Evolutionary conservation across 2,888 invertebrate species (phyloP).

Genomic region (Lucinisca nassula): DNA sequence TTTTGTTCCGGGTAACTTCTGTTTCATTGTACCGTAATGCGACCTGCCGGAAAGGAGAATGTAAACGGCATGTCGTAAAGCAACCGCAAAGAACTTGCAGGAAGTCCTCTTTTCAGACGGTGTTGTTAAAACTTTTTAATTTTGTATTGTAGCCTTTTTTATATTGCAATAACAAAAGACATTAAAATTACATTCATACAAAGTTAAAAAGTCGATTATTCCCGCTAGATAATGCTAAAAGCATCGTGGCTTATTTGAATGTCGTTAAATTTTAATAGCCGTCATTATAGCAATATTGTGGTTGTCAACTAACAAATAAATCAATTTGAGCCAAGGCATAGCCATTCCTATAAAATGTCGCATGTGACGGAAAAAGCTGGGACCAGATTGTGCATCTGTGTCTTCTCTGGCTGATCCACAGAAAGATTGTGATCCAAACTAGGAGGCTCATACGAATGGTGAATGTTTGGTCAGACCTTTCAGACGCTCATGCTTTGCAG

Average conservation of each 20-base stretch:
- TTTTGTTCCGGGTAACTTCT: background rate
- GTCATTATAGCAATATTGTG: background rate
- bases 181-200: background rate
- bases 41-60: background rate
- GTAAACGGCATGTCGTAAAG: background rate
- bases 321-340: too few relatives aligned
- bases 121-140: background rate
- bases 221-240: slow-evolving; percentile 6
- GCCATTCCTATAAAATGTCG: too few relatives aligned
- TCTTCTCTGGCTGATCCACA: too few relatives aligned
- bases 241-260: slow-evolving; percentile 1
- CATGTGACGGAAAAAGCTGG: too few relatives aligned
- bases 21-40: background rate
- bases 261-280: background rate
- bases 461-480: too few relatives aligned
- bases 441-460: too few relatives aligned
- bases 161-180: background rate
- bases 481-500: too few relatives aligned
- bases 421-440: too few relatives aligned
- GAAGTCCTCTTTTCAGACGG: background rate
- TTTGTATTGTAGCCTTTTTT: background rate
- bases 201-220: slow-evolving; percentile 5
- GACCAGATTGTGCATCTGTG: too few relatives aligned
- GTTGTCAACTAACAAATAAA: background rate
- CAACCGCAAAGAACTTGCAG: background rate